phyloP scores from a whole-genome alignment of 64 coral and sea anemone genomes.

The Pachyseris speciosa region DNA sequence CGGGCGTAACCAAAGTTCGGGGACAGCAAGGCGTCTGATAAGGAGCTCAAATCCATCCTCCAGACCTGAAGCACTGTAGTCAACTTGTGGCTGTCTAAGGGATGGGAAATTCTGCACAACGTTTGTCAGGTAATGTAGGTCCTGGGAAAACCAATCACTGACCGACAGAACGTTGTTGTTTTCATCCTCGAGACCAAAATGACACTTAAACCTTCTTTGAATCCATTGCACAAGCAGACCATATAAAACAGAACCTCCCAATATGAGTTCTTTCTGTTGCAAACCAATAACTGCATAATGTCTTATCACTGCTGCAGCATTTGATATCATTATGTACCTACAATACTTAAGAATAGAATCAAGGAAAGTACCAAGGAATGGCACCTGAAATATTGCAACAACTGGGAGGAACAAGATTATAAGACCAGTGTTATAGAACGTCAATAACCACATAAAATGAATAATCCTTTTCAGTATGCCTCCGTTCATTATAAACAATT shows the following conservation, averaged over 20 bases:
- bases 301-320: constrained; percentile 76
- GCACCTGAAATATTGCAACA: constrained; percentile 77
- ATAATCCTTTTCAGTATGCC: constrained; percentile 91
- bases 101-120: constrained; percentile 69
- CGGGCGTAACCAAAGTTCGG: constrained; percentile 76
- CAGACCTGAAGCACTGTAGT: constrained; percentile 66
- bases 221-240: constrained; percentile 63
- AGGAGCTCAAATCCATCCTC: constrained; percentile 80
- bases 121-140: constrained; percentile 79
- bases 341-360: constrained; percentile 74
- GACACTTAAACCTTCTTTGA: constrained; percentile 68
- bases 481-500: constrained; percentile 87
- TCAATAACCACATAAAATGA: constrained; percentile 71
- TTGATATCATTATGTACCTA: constrained; percentile 82
- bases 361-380: constrained; percentile 59
- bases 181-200: constrained; percentile 63
- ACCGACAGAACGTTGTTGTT: constrained; percentile 10
- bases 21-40: constrained; percentile 69
- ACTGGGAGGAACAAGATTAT: constrained; percentile 86
- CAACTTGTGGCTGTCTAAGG: constrained; percentile 54
- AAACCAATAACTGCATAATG: constrained; percentile 53
- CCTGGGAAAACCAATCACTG: constrained; percentile 84
- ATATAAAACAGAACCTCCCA: constrained; percentile 75
- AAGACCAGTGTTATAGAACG: constrained; percentile 88
- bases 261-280: constrained; percentile 44